phyloP scores from a whole-genome alignment of 2,888 invertebrate species.

The Drosophila paucipuncta region DNA sequence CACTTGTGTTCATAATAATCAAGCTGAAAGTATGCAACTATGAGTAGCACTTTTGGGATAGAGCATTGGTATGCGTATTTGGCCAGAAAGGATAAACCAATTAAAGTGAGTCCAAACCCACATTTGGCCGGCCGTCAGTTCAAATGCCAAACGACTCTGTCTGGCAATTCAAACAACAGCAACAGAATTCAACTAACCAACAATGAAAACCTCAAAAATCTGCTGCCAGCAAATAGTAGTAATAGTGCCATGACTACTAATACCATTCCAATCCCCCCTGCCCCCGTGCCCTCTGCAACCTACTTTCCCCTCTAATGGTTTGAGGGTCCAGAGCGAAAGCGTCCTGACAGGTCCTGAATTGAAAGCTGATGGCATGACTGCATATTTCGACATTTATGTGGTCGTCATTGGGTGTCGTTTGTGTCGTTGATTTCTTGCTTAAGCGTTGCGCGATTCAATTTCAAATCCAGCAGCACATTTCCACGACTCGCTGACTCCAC shows the following conservation, averaged over 20 bases:
- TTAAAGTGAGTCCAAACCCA: conserved; percentile 66
- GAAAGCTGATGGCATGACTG: conserved; percentile 52
- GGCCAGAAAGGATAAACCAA: conserved; percentile 72
- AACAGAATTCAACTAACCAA: conserved; percentile 78
- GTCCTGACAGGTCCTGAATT: conserved; percentile 9
- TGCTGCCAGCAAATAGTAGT: conserved; percentile 36
- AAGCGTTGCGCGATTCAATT: conserved; percentile 77
- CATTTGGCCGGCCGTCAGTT: conserved; percentile 14
- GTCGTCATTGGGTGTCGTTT: conserved; percentile 77
- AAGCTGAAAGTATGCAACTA: conserved; percentile 37
- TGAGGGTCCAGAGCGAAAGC: not conserved
- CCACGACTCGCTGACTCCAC: conserved; percentile 63
- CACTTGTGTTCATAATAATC: conserved; percentile 43
- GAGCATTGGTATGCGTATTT: conserved; percentile 17
- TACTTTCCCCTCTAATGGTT: not conserved
- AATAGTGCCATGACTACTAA: conserved; percentile 74
- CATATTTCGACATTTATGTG: conserved; percentile 80
- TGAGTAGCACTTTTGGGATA: conserved; percentile 27
- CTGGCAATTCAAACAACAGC: conserved; percentile 64
- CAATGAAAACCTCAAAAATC: conserved; percentile 79
- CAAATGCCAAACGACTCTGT: conserved; percentile 59
- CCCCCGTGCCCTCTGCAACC: not conserved
- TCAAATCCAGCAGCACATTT: conserved; percentile 76
- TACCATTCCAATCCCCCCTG: conserved; percentile 8
- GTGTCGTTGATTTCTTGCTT: conserved; percentile 79